Evolutionary conservation across 2,797 vertebrate genomes (phyloP).

Genomic region (Melanotaenia boesemani): DNA sequence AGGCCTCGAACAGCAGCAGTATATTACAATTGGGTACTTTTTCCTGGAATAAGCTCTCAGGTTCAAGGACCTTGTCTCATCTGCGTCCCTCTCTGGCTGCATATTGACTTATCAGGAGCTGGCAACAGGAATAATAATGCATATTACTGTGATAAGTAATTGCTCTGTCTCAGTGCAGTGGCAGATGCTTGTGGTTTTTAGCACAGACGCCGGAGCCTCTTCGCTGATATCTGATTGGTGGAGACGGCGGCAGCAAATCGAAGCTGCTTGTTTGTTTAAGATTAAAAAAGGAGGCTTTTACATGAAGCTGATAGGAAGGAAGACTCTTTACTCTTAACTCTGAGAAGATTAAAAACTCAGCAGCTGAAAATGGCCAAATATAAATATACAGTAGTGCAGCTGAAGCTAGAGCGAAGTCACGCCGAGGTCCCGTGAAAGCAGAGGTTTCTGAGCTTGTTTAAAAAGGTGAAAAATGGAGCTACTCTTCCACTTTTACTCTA

Average conservation of each 20-base stretch:
- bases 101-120: slow-evolving; percentile 79
- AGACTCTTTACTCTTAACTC: slow-evolving; percentile 14
- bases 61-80: slow-evolving; percentile 75
- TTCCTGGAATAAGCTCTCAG: slow-evolving; percentile 7
- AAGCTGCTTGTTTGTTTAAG: slow-evolving; percentile 54
- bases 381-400: slow-evolving; percentile 20
- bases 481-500: too few relatives aligned
- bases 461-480: too few relatives aligned
- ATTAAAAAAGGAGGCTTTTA: slow-evolving; percentile 44
- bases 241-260: slow-evolving; percentile 12
- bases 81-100: slow-evolving; percentile 47
- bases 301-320: slow-evolving; percentile 43
- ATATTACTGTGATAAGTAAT: slow-evolving; percentile 79
- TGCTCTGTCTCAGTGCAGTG: slow-evolving; percentile 65
- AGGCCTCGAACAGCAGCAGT: slow-evolving; percentile 53
- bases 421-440: too few relatives aligned
- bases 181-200: slow-evolving; percentile 58
- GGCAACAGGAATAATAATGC: slow-evolving; percentile 79
- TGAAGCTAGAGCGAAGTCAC: too few relatives aligned
- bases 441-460: too few relatives aligned
- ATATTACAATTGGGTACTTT: slow-evolving; percentile 45
- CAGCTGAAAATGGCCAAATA: slow-evolving; percentile 5
- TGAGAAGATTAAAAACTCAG: slow-evolving; percentile 40
- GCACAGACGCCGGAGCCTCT: background rate
- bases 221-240: slow-evolving; percentile 55